These are phyloP conservation scores for Campylomormyrus tamandua DNA, from an alignment of 2,113 vertebrate species.

Conservation along the genomic window DNA sequence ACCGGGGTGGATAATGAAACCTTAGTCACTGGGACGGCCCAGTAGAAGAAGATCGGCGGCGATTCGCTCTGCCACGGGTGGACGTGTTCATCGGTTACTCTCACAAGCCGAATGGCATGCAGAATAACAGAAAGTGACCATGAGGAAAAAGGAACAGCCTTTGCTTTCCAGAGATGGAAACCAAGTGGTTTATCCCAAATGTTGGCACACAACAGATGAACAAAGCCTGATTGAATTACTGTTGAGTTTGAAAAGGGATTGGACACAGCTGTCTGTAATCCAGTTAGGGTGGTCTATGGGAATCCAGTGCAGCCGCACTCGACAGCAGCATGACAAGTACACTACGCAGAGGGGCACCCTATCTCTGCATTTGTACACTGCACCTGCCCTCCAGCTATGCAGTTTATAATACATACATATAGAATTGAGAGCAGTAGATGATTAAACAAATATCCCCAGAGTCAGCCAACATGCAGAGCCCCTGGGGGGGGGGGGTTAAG, in stretches of 20 bases:
- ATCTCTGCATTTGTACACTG: neutral
- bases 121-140: neutral
- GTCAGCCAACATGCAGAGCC: too few relatives aligned
- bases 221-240: slow-evolving; percentile 15
- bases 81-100: neutral
- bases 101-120: neutral
- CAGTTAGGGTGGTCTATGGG: neutral
- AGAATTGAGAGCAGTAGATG: neutral
- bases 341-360: neutral
- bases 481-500: too few relatives aligned
- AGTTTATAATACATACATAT: neutral
- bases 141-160: slow-evolving; percentile 17
- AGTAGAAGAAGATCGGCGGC: neutral
- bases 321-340: neutral
- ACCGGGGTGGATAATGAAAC: neutral
- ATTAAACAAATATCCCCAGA: neutral
- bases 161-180: slow-evolving; percentile 1
- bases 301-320: neutral
- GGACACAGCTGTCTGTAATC: slow-evolving; percentile 18
- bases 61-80: neutral
- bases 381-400: neutral
- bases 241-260: neutral
- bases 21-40: neutral
- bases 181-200: neutral
- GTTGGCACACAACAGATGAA: neutral